These are phyloP conservation scores for Lacanobia wlatinum DNA, from an alignment of 2,888 invertebrate genomes.

Conservation along the genomic window DNA sequence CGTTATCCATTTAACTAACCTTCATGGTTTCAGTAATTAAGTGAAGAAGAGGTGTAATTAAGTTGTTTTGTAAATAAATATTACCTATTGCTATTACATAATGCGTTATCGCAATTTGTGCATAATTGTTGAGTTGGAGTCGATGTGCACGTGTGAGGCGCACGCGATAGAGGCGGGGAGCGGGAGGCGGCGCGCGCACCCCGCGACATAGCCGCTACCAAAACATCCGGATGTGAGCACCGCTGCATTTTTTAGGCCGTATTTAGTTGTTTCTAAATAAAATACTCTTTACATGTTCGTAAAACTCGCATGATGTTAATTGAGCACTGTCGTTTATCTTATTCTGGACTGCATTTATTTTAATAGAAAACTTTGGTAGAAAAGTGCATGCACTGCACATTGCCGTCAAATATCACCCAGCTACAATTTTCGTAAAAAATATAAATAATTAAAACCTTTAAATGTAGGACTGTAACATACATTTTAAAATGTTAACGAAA, in stretches of 20 bases:
- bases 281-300: neutral
- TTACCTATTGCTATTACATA: conserved; percentile 63
- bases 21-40: conserved; percentile 36
- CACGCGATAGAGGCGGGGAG: conserved; percentile 57
- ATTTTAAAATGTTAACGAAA: neutral
- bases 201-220: conserved; percentile 33
- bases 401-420: neutral
- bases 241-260: conserved; percentile 14
- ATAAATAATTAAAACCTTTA: neutral
- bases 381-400: neutral
- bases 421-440: too few species aligned
- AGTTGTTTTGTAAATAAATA: conserved; percentile 48
- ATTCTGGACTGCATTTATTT: neutral
- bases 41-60: conserved; percentile 44
- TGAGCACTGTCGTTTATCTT: neutral
- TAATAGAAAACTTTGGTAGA: neutral
- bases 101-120: conserved; percentile 55
- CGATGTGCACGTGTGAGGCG: conserved; percentile 60
- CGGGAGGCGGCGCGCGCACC: neutral
- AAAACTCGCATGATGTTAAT: neutral
- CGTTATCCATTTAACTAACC: conserved; percentile 23
- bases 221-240: conserved; percentile 61
- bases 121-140: conserved; percentile 56
- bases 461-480: neutral
- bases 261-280: conserved; percentile 11